These are phyloP conservation scores for Gnatocerus cornutus DNA, from an alignment of 2,888 invertebrate species.

Conservation along the genomic window DNA sequence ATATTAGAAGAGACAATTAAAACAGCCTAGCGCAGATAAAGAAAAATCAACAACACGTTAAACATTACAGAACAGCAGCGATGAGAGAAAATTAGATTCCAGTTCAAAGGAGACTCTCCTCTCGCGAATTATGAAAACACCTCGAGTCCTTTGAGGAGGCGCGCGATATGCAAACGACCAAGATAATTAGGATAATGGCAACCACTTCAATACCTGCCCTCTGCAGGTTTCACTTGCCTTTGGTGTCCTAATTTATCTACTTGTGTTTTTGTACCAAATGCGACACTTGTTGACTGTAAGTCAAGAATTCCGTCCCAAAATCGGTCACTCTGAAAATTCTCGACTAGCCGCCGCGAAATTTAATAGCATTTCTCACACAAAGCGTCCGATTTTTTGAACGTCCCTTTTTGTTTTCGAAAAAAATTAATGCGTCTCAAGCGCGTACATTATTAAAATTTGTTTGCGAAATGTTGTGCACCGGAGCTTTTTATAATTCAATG, in stretches of 20 bases:
- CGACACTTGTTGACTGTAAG: slow-evolving; percentile 52
- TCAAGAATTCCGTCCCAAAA: background rate
- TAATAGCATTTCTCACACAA: slow-evolving; percentile 3
- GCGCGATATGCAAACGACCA: slow-evolving; percentile 72
- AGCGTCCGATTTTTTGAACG: background rate
- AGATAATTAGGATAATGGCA: slow-evolving; percentile 72
- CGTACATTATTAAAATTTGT: slow-evolving; percentile 26
- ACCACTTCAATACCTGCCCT: slow-evolving; percentile 67
- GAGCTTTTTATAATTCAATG: slow-evolving; percentile 17
- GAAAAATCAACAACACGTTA: slow-evolving; percentile 64
- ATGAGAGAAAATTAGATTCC: slow-evolving; percentile 70
- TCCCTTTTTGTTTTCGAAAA: background rate
- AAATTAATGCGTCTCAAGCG: slow-evolving; percentile 7
- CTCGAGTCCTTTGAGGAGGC: slow-evolving; percentile 70
- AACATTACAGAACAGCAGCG: slow-evolving; percentile 60
- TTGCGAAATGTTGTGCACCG: slow-evolving; percentile 13
- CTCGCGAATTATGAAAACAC: slow-evolving; percentile 71
- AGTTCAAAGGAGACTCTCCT: slow-evolving; percentile 69
- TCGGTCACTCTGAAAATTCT: background rate
- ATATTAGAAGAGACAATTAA: slow-evolving; percentile 51
- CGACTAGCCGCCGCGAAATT: background rate
- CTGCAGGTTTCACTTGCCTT: slow-evolving; percentile 51
- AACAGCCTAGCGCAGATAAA: slow-evolving; percentile 55
- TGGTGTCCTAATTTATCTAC: slow-evolving; percentile 56
- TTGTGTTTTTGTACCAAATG: slow-evolving; percentile 48